phyloP scores from a whole-genome alignment of 2,113 vertebrate genomes.

The Neolamprologus toae region DNA sequence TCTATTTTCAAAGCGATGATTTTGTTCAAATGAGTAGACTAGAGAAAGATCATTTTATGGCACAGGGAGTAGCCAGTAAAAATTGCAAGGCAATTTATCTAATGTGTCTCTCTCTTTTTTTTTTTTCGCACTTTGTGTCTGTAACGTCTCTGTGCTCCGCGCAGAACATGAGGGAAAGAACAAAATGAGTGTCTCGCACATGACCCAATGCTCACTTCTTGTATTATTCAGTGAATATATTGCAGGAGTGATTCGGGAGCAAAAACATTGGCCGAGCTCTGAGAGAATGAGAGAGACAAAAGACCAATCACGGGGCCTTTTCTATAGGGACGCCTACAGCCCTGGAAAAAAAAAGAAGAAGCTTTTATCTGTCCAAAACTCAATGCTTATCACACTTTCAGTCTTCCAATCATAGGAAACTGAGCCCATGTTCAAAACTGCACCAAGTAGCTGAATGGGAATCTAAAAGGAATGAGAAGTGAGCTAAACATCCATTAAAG shows the following conservation, averaged over 20 bases:
- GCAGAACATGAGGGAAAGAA: not conserved
- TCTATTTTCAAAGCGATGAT: constrained; percentile 32
- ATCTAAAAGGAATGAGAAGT: not conserved
- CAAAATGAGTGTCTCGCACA: constrained; percentile 17
- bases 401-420: constrained; percentile 14
- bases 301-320: constrained; percentile 23
- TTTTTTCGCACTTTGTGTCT: not conserved
- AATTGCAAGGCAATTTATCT: constrained; percentile 14
- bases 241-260: constrained; percentile 2
- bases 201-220: constrained; percentile 5
- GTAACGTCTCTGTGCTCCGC: not conserved
- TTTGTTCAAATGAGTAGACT: constrained; percentile 21
- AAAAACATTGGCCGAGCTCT: constrained; percentile 3
- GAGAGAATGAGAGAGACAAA: constrained; percentile 30
- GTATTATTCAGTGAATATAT: constrained; percentile 44
- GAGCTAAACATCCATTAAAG: not conserved
- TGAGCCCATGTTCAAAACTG: not conserved
- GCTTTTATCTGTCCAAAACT: constrained; percentile 34
- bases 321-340: constrained; percentile 14
- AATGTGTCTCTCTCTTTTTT: not conserved
- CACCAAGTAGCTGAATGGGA: not conserved
- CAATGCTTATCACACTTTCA: constrained; percentile 34
- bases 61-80: not conserved
- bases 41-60: constrained; percentile 8
- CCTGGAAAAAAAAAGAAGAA: not conserved